Conservation (phyloP, 2,888 invertebrate species). For the Microchrysa polita region DNA sequence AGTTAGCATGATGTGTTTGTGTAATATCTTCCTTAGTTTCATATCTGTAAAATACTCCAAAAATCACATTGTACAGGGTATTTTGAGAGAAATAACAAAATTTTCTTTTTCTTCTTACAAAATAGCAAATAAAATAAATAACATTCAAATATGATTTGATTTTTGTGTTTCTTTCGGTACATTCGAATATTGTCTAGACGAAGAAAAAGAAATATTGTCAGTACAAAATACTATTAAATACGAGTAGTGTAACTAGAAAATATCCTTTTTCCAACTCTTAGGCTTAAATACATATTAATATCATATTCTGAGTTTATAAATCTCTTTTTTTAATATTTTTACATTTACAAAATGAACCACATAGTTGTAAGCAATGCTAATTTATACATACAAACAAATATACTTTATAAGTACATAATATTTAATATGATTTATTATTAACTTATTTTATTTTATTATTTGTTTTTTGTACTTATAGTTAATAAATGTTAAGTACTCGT, state of each 20-base stretch:
- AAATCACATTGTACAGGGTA: conserved; percentile 47
- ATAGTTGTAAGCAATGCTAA: neutral
- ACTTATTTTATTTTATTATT: conserved; percentile 17
- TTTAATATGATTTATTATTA: too few relatives aligned
- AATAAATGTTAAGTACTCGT: neutral
- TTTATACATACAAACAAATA: neutral
- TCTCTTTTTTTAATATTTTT: conserved; percentile 1
- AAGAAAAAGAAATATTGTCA: conserved; percentile 32
- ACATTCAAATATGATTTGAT: conserved; percentile 18
- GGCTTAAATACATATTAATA: conserved; percentile 35
- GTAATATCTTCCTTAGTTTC: conserved; percentile 21
- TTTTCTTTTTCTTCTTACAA: neutral
- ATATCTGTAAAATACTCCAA: conserved; percentile 36
- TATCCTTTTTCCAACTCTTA: conserved; percentile 10
- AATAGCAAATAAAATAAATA: conserved; percentile 15
- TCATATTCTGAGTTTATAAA: neutral
- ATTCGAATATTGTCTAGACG: conserved; percentile 6
- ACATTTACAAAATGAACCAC: conserved; percentile 11
- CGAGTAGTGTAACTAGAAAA: neutral
- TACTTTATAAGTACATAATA: too few relatives aligned
- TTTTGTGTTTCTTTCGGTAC: conserved; percentile 2
- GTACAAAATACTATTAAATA: conserved; percentile 41
- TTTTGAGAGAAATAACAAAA: conserved; percentile 25
- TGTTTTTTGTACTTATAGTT: conserved; percentile 45
- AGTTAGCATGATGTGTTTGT: conserved; percentile 45